These are phyloP conservation scores for Lypha dubia DNA, from an alignment of 2,888 invertebrate species.

Conservation along the genomic window DNA sequence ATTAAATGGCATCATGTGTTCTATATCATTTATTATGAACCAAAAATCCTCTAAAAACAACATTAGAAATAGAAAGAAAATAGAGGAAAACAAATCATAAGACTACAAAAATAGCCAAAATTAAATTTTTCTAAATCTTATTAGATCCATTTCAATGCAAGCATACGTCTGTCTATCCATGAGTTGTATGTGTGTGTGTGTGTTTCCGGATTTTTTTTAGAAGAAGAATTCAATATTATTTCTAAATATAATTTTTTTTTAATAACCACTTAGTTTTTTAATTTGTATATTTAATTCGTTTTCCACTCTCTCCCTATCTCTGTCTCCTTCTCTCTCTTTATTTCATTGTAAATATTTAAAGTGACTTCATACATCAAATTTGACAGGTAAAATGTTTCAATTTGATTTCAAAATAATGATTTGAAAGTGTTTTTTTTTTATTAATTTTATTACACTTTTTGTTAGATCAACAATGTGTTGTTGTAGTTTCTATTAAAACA, in stretches of 20 bases:
- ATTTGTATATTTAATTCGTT: too few relatives aligned
- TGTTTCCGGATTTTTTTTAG: conserved; percentile 60
- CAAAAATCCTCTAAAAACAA: conserved; percentile 12
- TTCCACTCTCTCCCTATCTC: too few relatives aligned
- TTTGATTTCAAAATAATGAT: conserved; percentile 49
- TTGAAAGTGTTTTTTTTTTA: not conserved
- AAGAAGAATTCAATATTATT: conserved; percentile 7
- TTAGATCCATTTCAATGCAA: conserved; percentile 45
- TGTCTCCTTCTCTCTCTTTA: conserved; percentile 21
- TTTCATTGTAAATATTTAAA: conserved; percentile 34
- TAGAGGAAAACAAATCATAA: conserved; percentile 36
- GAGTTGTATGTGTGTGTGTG: not conserved
- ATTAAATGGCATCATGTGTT: conserved; percentile 22
- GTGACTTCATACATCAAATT: conserved; percentile 65
- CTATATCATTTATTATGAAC: conserved; percentile 42
- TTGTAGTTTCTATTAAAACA: not conserved
- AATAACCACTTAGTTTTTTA: conserved; percentile 33
- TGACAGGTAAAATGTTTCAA: conserved; percentile 63
- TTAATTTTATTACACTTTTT: conserved; percentile 4
- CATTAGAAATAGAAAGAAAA: conserved; percentile 13
- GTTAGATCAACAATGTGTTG: conserved; percentile 22
- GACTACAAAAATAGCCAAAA: conserved; percentile 45
- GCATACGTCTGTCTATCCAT: not conserved
- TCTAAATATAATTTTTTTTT: conserved; percentile 43
- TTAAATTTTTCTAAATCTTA: conserved; percentile 58